phyloP scores from a whole-genome alignment of 2,888 invertebrate species.

The Dynastes maya region DNA sequence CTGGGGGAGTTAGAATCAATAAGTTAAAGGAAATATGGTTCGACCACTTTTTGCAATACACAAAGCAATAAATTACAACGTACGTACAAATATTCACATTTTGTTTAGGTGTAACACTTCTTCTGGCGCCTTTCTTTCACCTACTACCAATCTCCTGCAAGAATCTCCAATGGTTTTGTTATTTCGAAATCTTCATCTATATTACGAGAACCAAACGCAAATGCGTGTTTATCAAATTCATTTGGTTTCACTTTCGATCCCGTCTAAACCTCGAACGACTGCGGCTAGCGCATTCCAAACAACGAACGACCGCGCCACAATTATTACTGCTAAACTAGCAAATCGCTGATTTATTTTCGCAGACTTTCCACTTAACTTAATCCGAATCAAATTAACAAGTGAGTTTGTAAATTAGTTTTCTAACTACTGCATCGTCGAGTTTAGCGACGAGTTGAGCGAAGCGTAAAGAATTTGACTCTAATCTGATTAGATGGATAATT shows the following conservation, averaged over 20 bases:
- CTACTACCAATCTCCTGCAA: too few relatives aligned
- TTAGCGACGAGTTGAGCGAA: conserved; percentile 56
- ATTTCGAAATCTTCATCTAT: too few relatives aligned
- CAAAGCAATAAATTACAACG: too few relatives aligned
- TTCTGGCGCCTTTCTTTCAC: too few relatives aligned
- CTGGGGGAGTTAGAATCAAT: too few relatives aligned
- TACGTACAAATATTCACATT: too few relatives aligned
- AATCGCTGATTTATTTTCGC: conserved; percentile 60
- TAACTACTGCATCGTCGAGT: conserved; percentile 58
- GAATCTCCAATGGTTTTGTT: too few relatives aligned
- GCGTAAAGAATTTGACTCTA: conserved; percentile 67
- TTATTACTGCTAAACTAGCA: conserved; percentile 38
- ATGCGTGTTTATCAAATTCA: too few relatives aligned
- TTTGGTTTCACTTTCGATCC: background rate
- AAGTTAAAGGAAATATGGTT: too few relatives aligned
- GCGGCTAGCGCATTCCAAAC: background rate
- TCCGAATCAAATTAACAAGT: conserved; percentile 67
- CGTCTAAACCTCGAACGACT: background rate
- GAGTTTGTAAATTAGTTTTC: conserved; percentile 69
- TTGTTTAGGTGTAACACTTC: too few relatives aligned
- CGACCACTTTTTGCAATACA: too few relatives aligned
- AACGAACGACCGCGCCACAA: background rate
- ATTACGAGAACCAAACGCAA: too few relatives aligned
- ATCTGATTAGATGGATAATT: conserved; percentile 68
- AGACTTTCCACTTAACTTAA: conserved; percentile 66